These are phyloP conservation scores for Drosophila percnosoma DNA, from an alignment of 2,888 invertebrate genomes.

Conservation along the genomic window DNA sequence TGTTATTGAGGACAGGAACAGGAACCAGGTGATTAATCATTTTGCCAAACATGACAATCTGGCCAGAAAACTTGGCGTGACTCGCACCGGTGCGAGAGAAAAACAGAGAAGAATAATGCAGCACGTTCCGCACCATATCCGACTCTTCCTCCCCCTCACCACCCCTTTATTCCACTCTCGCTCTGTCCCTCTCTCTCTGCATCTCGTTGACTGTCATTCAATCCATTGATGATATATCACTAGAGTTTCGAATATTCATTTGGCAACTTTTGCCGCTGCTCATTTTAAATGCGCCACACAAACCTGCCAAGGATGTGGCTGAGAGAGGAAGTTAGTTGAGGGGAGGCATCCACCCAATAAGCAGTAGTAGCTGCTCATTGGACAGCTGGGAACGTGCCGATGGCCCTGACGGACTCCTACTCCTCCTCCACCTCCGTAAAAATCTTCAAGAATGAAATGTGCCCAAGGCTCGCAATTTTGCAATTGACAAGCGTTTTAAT, in stretches of 20 bases:
- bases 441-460: constrained; percentile 9
- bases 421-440: not conserved
- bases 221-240: constrained; percentile 76
- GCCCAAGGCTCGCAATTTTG: constrained; percentile 42
- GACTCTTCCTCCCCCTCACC: not conserved
- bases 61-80: constrained; percentile 68
- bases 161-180: rapidly evolving
- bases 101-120: constrained; percentile 9
- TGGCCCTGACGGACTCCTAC: constrained; percentile 26
- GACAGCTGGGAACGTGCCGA: constrained; percentile 36
- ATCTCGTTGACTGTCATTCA: constrained; percentile 35
- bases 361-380: constrained; percentile 8
- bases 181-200: not conserved
- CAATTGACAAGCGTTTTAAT: constrained; percentile 61
- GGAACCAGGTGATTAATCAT: constrained; percentile 79
- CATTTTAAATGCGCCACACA: constrained; percentile 71
- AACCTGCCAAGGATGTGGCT: constrained; percentile 43
- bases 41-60: constrained; percentile 71
- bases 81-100: constrained; percentile 30
- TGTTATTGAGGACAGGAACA: constrained; percentile 42
- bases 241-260: constrained; percentile 74
- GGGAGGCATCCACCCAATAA: not conserved
- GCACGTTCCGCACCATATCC: constrained; percentile 21
- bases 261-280: constrained; percentile 58
- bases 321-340: not conserved